A percentile compares a stretch with the other conserved stretches of the same genome.
These are phyloP conservation scores for Galeruca laticollis DNA, from an alignment of 2,888 invertebrate genomes.

Conservation along the genomic window DNA sequence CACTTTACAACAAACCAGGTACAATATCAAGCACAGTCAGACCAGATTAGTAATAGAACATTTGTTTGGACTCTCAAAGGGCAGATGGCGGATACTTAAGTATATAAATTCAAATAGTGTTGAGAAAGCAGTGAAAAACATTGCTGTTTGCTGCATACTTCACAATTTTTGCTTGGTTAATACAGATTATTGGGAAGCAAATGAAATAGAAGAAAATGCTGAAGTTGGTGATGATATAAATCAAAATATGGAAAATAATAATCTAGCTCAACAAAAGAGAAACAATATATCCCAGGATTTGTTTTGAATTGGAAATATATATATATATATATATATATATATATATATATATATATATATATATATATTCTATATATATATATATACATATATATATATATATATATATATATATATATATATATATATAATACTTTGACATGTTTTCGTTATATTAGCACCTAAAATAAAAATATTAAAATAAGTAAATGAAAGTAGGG, in stretches of 20 bases:
- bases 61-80: conserved; percentile 12
- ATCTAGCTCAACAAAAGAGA: conserved; percentile 9
- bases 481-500: conserved; percentile 6
- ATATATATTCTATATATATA: too few relatives aligned
- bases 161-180: conserved; percentile 27
- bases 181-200: conserved; percentile 1
- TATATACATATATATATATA: too few relatives aligned
- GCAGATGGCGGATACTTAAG: background rate
- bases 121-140: conserved; percentile 26
- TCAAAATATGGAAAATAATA: conserved; percentile 6
- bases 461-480: background rate
- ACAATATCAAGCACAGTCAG: conserved; percentile 2
- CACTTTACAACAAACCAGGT: conserved; percentile 1
- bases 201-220: conserved; percentile 19
- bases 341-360: too few relatives aligned
- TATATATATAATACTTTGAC: background rate
- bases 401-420: too few relatives aligned
- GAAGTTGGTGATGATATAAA: conserved; percentile 1
- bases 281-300: conserved; percentile 2
- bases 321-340: too few relatives aligned
- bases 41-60: conserved; percentile 27
- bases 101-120: conserved; percentile 24
- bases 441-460: background rate
- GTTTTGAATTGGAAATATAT: background rate
- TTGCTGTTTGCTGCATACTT: conserved; percentile 21